phyloP scores from a whole-genome alignment of 2,113 vertebrate species.

The Sylvietta virens region DNA sequence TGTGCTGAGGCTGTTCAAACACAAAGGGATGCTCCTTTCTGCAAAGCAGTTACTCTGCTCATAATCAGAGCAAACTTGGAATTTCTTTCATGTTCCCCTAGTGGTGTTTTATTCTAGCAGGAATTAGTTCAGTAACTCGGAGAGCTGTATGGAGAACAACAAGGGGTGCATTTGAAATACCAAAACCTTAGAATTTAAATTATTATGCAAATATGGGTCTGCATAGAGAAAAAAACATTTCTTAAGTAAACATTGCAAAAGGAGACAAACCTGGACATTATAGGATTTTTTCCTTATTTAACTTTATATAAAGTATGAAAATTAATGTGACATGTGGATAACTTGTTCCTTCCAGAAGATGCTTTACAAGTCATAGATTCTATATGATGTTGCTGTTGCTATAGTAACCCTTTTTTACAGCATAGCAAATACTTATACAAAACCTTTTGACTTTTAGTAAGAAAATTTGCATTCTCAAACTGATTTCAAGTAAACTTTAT shows the following conservation, averaged over 20 bases:
- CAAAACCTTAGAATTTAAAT: background rate
- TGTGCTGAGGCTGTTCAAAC: background rate
- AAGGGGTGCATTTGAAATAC: background rate
- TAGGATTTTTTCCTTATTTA: background rate
- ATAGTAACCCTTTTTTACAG: slow-evolving; percentile 62
- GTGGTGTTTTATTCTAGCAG: background rate
- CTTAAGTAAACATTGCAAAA: background rate
- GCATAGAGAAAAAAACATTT: background rate
- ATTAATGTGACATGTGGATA: slow-evolving; percentile 45
- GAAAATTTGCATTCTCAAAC: slow-evolving; percentile 36
- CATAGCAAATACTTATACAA: slow-evolving; percentile 25
- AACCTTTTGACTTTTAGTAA: slow-evolving; percentile 37
- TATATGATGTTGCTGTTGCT: slow-evolving; percentile 61
- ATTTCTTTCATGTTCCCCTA: background rate
- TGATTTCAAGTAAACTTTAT: slow-evolving; percentile 27
- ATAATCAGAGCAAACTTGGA: background rate
- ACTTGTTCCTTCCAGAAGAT: slow-evolving; percentile 27
- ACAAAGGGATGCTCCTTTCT: background rate
- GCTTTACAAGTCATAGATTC: slow-evolving; percentile 43
- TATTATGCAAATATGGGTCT: background rate
- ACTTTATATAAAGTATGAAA: slow-evolving; percentile 43
- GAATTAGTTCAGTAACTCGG: background rate
- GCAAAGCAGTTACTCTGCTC: background rate
- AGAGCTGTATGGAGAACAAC: background rate
- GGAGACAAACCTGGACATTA: background rate